Percentiles rank a stretch among this genome's conserved stretches.
Conservation (phyloP, 2,797 vertebrate genomes). For the Lagocephalus sceleratus region DNA sequence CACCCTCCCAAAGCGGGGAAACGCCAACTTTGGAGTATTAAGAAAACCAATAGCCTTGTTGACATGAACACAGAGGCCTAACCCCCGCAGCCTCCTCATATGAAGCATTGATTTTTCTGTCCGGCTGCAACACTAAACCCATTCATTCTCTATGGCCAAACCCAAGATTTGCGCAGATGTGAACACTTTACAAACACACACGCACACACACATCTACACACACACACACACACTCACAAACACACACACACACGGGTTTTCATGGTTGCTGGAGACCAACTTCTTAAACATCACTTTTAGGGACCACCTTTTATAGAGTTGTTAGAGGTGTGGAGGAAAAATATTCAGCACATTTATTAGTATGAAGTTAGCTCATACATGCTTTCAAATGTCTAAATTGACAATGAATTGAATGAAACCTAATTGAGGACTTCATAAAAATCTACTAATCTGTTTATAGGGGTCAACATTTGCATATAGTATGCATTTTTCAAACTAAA, state of each 20-base stretch:
- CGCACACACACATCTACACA: constrained; percentile 27
- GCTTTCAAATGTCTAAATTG: too few relatives aligned
- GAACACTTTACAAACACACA: constrained; percentile 30
- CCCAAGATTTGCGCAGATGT: constrained; percentile 43
- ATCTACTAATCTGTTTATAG: too few relatives aligned
- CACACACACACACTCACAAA: constrained; percentile 27
- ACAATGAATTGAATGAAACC: too few relatives aligned
- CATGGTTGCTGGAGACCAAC: too few relatives aligned
- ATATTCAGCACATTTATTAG: too few relatives aligned
- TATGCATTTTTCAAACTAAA: too few relatives aligned
- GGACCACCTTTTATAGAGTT: too few relatives aligned
- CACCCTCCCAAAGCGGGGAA: constrained; percentile 86
- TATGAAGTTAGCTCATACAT: too few relatives aligned
- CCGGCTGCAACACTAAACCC: constrained; percentile 87
- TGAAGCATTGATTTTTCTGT: constrained; percentile 99
- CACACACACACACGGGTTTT: constrained; percentile 34
- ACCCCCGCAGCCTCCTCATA: constrained; percentile 99
- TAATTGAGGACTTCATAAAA: too few relatives aligned
- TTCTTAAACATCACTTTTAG: too few relatives aligned
- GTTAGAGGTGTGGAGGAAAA: too few relatives aligned
- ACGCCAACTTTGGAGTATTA: constrained; percentile 96
- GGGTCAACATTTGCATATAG: too few relatives aligned
- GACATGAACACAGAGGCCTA: constrained; percentile 98
- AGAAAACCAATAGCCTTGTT: constrained; percentile 99
- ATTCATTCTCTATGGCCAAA: constrained; percentile 96